A percentile compares a stretch with the other conserved stretches of the same genome.
phyloP scores from a whole-genome alignment of 2,113 vertebrate genomes.

The Heteronetta atricapilla region DNA sequence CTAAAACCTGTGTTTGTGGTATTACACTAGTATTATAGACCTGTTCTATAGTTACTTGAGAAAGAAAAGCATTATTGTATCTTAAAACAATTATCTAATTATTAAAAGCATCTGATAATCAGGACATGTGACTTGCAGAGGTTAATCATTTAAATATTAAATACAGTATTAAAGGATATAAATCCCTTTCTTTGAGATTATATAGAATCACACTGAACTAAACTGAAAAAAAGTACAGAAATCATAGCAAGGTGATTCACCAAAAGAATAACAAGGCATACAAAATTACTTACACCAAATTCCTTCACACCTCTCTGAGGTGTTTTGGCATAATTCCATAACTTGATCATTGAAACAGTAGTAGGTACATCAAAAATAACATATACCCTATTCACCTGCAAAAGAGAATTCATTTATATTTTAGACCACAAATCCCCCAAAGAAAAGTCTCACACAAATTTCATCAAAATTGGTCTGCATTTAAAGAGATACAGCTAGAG shows the following conservation, averaged over 20 bases:
- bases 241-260: constrained; percentile 4
- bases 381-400: constrained; percentile 94
- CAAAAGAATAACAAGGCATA: not conserved
- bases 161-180: not conserved
- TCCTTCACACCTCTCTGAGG: constrained; percentile 95
- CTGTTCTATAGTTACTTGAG: not conserved
- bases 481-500: not conserved
- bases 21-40: constrained; percentile 5
- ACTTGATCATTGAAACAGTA: constrained; percentile 95
- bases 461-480: not conserved
- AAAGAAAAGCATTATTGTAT: not conserved
- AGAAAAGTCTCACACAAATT: not conserved
- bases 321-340: constrained; percentile 98
- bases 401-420: constrained; percentile 19
- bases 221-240: constrained; percentile 22
- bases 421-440: not conserved
- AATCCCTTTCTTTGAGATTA: constrained; percentile 5
- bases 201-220: constrained; percentile 39
- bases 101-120: not conserved
- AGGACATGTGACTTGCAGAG: constrained; percentile 11
- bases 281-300: constrained; percentile 88
- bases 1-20: not conserved
- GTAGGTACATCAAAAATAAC: constrained; percentile 94
- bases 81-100: not conserved
- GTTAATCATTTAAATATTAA: constrained; percentile 31